These are phyloP conservation scores for Craniophora ligustri DNA, from an alignment of 2,888 invertebrate genomes.

Conservation along the genomic window DNA sequence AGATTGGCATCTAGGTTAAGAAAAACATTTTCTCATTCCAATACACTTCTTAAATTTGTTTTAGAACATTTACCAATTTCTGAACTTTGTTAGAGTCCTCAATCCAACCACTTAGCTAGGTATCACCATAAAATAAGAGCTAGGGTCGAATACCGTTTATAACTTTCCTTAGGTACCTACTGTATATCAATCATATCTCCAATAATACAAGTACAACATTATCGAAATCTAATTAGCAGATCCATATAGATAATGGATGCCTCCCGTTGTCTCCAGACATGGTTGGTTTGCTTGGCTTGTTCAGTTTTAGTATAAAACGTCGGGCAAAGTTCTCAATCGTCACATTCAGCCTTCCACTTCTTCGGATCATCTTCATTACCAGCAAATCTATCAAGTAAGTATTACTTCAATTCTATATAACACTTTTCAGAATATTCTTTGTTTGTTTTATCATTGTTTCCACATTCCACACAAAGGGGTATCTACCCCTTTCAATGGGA, in stretches of 20 bases:
- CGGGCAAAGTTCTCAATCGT: constrained; percentile 33
- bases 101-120: no score
- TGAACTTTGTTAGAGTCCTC: no score
- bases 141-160: no score
- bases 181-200: no score
- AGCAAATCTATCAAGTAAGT: constrained; percentile 59
- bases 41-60: no score
- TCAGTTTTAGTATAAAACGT: constrained; percentile 71
- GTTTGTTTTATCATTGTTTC: background rate
- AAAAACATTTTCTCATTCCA: no score
- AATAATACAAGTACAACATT: constrained; percentile 9
- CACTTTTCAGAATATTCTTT: background rate
- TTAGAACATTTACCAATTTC: no score
- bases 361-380: constrained; percentile 48
- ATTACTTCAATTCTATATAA: background rate
- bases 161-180: no score
- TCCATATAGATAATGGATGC: constrained; percentile 68
- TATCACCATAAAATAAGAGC: no score
- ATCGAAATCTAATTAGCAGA: constrained; percentile 61
- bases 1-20: no score
- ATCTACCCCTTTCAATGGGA: no score
- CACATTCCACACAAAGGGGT: no score
- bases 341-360: constrained; percentile 63
- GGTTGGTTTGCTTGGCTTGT: constrained; percentile 68
- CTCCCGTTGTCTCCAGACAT: constrained; percentile 64